Base-by-base conservation (phyloP, 2,888 invertebrate species). In the Parapristionchus giblindavisi region DNA sequence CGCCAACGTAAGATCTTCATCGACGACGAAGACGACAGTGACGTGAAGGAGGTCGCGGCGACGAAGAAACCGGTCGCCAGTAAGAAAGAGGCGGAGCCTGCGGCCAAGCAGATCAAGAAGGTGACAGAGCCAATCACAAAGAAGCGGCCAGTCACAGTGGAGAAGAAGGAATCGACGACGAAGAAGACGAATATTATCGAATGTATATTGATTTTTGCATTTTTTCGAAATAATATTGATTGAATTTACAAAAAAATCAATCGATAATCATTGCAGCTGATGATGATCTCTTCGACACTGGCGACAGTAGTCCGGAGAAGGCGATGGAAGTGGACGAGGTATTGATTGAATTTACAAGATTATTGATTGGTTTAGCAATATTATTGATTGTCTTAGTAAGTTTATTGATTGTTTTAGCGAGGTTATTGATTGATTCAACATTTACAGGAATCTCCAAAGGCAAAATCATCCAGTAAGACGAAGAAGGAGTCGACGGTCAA, bases 1-100 rank as follows among this genome's bases (percentile, higher is more conserved):
- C 56, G 71, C n/a, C 71, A 71, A 32, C 71, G 71, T 11, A 71
- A 58, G 58, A 71, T 71, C 58, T 29, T 71, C n/a, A 27, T 71
- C 24, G 71, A 71, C 58, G 56, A 70, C 17, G 70, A 52, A 24
- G 36, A 61, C 17, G 32, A 6, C 51, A 54, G 27, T 51, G 70
- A 54, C 14, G 40, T 24, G 4, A 54, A 21, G 40, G 36, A 70
- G 54, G 36, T 8, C 11, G 54, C 21, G 27, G 36, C 27, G 58
- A 71, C 38, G 58, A 58, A 58, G 71, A 58, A 43, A 21, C 27
- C 24, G 27, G 56, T n/a, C 27, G 56, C 52, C 11, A 70, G 54
- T n/a, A 36, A 70, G 54, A 54, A 14, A 24, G 54, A 24, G 27
- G 40, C 27, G 58, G 58, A 58, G 58, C 38, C 40, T 56, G 40